A percentile compares a stretch with the other conserved stretches of the same genome.
Conservation (phyloP, 2,797 vertebrate species). For the Schizopygopsis malacanthus region DNA sequence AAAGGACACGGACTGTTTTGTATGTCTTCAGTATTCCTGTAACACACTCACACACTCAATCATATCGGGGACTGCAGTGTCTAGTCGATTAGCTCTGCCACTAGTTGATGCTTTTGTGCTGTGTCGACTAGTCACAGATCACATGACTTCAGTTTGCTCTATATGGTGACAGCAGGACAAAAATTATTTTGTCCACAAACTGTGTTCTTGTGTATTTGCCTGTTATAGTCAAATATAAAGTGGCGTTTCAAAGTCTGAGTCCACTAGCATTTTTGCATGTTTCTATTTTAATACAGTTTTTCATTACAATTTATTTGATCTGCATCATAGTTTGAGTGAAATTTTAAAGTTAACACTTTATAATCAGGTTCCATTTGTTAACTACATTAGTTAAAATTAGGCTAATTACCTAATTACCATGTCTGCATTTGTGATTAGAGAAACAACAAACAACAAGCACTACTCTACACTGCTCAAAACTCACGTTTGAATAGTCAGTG, state of each 20-base stretch:
- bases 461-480: too few relatives aligned
- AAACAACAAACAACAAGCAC: too few relatives aligned
- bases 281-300: not conserved
- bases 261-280: not conserved
- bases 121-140: not conserved
- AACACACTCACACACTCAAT: not conserved
- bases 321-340: not conserved
- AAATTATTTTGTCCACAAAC: not conserved
- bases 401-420: too few relatives aligned
- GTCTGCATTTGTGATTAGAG: too few relatives aligned
- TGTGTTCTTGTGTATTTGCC: not conserved
- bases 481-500: too few relatives aligned
- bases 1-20: constrained; percentile 97
- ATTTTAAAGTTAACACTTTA: not conserved
- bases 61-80: not conserved
- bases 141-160: constrained; percentile 10
- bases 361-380: too few relatives aligned
- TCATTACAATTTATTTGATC: not conserved
- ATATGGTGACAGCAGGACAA: not conserved
- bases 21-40: constrained; percentile 74
- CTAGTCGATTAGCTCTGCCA: not conserved
- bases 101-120: not conserved
- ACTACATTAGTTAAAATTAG: too few relatives aligned
- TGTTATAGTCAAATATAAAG: not conserved
- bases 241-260: not conserved